These are phyloP conservation scores for Pristionchus entomophagus DNA, from an alignment of 2,888 invertebrate genomes.

Conservation along the genomic window DNA sequence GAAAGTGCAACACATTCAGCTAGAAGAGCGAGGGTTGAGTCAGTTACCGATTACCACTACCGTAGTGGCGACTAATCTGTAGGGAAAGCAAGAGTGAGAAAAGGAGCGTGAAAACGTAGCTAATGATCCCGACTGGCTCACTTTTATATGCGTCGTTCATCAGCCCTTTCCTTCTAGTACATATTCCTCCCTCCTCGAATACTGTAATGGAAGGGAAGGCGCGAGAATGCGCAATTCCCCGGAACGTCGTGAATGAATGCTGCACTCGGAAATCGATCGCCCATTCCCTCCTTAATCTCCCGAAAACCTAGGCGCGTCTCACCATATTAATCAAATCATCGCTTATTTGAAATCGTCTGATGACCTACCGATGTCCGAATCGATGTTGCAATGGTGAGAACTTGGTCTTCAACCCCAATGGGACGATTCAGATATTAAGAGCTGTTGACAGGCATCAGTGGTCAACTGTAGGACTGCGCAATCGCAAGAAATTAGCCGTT, in stretches of 20 bases:
- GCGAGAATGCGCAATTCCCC: background rate
- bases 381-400: too few species aligned
- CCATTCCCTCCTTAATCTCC: background rate
- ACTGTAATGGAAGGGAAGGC: slow-evolving; percentile 16
- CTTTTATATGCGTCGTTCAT: slow-evolving; percentile 29
- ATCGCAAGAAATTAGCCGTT: too few species aligned
- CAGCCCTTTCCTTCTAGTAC: background rate
- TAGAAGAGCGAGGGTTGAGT: background rate
- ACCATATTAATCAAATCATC: background rate
- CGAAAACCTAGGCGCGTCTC: background rate
- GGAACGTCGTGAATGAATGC: background rate
- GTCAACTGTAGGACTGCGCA: too few species aligned
- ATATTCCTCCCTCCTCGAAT: background rate
- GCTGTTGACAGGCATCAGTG: too few species aligned
- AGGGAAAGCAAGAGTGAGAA: background rate
- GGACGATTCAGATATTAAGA: background rate
- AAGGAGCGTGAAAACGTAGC: background rate
- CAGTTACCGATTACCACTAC: slow-evolving; percentile 6
- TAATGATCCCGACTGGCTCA: slow-evolving; percentile 3
- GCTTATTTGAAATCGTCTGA: background rate
- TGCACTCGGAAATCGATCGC: slow-evolving; percentile 3
- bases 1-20: background rate
- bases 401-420: too few species aligned
- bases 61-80: background rate
- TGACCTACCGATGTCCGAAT: background rate